Evolutionary conservation across 2,797 vertebrate genomes (phyloP).

Genomic region (Chaunax sp.): DNA sequence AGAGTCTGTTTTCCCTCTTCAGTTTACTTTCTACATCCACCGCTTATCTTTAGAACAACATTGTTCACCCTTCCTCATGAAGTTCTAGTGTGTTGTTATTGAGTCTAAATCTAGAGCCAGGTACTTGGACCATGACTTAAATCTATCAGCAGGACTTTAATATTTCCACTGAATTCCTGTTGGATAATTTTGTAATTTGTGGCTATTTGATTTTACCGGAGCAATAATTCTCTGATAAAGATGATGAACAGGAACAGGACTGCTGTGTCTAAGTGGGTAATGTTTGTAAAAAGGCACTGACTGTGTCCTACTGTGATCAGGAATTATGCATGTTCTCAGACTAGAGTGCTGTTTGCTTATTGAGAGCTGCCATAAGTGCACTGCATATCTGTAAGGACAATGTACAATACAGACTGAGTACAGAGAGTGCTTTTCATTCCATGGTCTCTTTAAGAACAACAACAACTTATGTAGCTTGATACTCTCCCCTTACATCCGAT

Average conservation of each 20-base stretch:
- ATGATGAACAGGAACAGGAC: neutral
- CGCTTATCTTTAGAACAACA: conserved; percentile 8
- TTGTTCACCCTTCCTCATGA: neutral
- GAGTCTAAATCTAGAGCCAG: neutral
- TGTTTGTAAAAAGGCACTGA: conserved; percentile 5
- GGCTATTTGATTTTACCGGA: neutral
- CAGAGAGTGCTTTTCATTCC: neutral
- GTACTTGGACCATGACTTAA: neutral
- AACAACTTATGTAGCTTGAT: neutral
- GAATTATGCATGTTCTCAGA: conserved; percentile 2
- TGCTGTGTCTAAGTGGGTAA: neutral
- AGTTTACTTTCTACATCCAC: neutral
- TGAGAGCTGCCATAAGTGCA: conserved; percentile 5
- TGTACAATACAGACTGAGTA: neutral
- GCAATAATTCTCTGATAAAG: neutral
- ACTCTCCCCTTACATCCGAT: neutral
- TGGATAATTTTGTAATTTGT: neutral
- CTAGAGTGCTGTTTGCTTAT: conserved; percentile 1
- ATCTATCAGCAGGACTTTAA: conserved; percentile 5
- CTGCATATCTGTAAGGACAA: neutral
- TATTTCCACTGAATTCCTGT: neutral
- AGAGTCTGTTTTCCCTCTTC: neutral
- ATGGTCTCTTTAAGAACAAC: neutral
- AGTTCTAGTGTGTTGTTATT: neutral
- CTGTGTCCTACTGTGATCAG: conserved; percentile 1